phyloP scores from a whole-genome alignment of 2,888 invertebrate species.

The Athalia cordata region DNA sequence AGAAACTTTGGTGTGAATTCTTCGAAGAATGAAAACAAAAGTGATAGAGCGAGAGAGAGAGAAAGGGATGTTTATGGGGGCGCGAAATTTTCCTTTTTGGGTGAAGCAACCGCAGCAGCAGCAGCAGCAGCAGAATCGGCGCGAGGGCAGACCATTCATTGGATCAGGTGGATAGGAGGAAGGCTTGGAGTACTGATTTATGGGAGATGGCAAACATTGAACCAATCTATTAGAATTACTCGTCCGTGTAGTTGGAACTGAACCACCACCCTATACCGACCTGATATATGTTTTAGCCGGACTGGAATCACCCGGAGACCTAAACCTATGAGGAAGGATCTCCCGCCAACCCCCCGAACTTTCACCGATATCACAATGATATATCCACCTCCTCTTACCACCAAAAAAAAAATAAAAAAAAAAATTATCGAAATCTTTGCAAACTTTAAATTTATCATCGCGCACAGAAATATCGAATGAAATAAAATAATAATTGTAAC shows the following conservation, averaged over 20 bases:
- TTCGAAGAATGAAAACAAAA: too few species aligned
- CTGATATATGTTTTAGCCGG: conserved; percentile 53
- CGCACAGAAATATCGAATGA: not conserved
- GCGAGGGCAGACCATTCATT: too few species aligned
- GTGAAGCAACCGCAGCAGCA: too few species aligned
- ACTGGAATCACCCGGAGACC: conserved; percentile 52
- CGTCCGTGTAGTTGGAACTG: conserved; percentile 55
- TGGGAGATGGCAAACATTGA: conserved; percentile 54
- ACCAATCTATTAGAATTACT: conserved; percentile 65
- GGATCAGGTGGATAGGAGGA: not conserved
- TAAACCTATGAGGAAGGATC: conserved; percentile 27
- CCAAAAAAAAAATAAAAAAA: too few species aligned
- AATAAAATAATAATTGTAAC: not conserved
- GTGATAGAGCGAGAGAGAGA: too few species aligned
- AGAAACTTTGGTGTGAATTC: too few species aligned
- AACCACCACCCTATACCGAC: conserved; percentile 45
- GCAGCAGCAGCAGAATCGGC: too few species aligned
- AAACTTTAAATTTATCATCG: too few species aligned
- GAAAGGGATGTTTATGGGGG: too few species aligned
- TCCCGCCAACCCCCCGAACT: not conserved
- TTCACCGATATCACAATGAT: not conserved
- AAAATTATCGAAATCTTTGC: too few species aligned
- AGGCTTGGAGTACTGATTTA: conserved; percentile 49
- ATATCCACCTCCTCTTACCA: not conserved
- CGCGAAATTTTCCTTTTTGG: too few species aligned